Evolutionary conservation across 1,140 invertebrate genomes (phyloP).

Genomic region (Lepeophtheirus salmonis): DNA sequence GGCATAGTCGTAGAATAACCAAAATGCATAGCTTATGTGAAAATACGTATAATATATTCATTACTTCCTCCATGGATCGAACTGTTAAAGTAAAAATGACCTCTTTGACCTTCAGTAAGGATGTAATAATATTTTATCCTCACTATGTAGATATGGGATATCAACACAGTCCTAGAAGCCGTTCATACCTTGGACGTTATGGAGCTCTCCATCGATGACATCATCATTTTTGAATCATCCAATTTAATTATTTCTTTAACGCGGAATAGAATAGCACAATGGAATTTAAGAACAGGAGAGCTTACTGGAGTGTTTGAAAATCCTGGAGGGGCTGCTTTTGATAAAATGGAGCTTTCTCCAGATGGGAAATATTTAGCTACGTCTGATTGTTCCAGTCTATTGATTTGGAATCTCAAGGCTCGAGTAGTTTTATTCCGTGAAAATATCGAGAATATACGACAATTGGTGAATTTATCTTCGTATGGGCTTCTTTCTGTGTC

Average conservation of each 20-base stretch:
- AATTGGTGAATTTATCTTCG: background rate
- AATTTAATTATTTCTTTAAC: conserved; percentile 3
- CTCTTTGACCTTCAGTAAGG: background rate
- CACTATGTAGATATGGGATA: background rate
- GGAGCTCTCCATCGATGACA: background rate
- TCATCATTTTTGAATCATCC: background rate
- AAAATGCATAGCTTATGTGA: background rate
- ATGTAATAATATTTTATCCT: background rate
- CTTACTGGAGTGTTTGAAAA: background rate
- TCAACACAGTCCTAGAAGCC: background rate
- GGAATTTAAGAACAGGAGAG: conserved; percentile 6
- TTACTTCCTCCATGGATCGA: conserved; percentile 1
- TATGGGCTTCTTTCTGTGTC: background rate
- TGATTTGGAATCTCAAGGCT: background rate
- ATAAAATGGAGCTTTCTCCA: background rate
- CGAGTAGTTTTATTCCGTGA: background rate
- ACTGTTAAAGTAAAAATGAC: conserved; percentile 4
- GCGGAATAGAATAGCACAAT: background rate
- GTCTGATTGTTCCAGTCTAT: background rate
- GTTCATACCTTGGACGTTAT: background rate
- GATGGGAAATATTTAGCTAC: background rate
- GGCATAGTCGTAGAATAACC: background rate
- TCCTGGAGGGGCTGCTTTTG: background rate
- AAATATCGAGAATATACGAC: background rate
- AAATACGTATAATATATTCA: background rate